Evolutionary conservation across 53 echinoderm and acorn worm genomes (phyloP), one percentile per base, ranked within the genome.

Genomic region (Crossaster papposus): DNA sequence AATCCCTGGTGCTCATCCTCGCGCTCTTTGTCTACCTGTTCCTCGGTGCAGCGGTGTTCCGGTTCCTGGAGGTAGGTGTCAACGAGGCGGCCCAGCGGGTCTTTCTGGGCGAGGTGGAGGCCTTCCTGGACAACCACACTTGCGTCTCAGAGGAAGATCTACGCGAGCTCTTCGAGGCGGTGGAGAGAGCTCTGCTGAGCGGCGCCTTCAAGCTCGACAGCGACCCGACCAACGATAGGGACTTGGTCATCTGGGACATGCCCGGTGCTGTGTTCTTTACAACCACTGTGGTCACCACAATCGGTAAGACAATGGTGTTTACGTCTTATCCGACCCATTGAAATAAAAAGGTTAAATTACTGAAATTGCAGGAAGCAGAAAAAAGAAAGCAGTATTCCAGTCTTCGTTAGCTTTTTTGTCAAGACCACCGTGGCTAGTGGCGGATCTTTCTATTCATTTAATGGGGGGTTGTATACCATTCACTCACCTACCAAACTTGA

Each of bases 261-360:
- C 81, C 90, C 23, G 72, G 89, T 51, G 89, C 94, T 10, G 51
- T 94, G 10, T 94, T 94, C 90, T 94, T 94, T 64, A 85, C 85
- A 51, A 89, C 94, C n/a, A 94, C 94, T 15, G 92, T 94, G 0
- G 90, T 94, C 2, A 92, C 94, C 22, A 94, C 94, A 2, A 94
- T 94, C 64, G 94, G 94, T 94, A 65, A 33, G 93, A 74, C 34
- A 38, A 1, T 17, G 12, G 0, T 28, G 29, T 12, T 1, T 58
- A 14, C 22, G 44, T 44, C 1, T 44, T 44, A 5, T 44, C 44
- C 9, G 44, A 5, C 9, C 44, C 9, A 7, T 44, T 1, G 0
- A 44, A 44, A 5, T 7, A 0, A 44, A 1, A 44, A 44, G 9
- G 44, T 44, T n/a, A n/a, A 44, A 44, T 44, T 44, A 9, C 9